These are phyloP conservation scores for Alouatta palliata DNA, from an alignment of 2,113 vertebrate genomes.

Conservation along the genomic window DNA sequence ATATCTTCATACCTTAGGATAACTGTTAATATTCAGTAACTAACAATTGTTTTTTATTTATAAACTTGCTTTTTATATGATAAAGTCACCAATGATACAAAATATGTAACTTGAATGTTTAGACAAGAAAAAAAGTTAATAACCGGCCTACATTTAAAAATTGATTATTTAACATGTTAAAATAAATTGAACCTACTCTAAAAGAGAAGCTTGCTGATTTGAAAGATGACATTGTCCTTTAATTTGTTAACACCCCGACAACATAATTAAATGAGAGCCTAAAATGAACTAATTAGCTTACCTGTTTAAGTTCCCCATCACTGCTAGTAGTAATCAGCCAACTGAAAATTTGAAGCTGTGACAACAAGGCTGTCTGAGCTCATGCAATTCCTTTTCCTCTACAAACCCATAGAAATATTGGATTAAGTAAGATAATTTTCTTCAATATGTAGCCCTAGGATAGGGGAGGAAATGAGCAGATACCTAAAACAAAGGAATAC, in stretches of 20 bases:
- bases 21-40: neutral
- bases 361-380: neutral
- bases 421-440: neutral
- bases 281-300: neutral
- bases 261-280: neutral
- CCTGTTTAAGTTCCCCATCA: neutral
- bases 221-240: neutral
- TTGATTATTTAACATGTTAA: neutral
- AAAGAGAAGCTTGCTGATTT: neutral
- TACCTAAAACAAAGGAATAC: neutral
- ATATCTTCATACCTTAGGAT: neutral
- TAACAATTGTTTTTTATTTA: neutral
- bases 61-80: neutral
- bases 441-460: neutral
- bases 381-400: neutral
- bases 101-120: neutral
- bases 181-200: neutral
- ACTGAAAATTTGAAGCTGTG: neutral
- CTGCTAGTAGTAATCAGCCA: neutral
- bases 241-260: neutral
- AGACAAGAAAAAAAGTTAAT: neutral
- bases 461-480: neutral
- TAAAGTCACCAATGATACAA: neutral
- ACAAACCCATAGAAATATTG: neutral
- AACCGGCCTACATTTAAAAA: neutral